These are phyloP conservation scores for Novumbra hubbsi DNA, from an alignment of 2,797 vertebrate genomes.

Conservation along the genomic window DNA sequence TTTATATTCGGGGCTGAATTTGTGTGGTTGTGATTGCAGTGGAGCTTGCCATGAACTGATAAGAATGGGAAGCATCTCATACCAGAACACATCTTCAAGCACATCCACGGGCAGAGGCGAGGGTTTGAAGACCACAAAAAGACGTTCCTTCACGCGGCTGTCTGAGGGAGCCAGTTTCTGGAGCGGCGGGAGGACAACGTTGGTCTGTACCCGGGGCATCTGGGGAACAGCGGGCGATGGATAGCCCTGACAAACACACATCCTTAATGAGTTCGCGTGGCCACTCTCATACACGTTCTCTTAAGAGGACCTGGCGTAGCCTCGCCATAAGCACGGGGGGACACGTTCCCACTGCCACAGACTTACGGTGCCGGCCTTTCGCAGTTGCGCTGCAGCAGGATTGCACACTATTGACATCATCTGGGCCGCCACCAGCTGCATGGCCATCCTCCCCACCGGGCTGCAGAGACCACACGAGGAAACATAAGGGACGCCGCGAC, in stretches of 20 bases:
- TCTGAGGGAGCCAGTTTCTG: slow-evolving; percentile 88
- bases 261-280: background rate
- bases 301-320: too few species aligned
- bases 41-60: too few species aligned
- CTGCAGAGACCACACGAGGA: slow-evolving; percentile 54
- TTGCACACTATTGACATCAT: slow-evolving; percentile 87
- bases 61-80: background rate
- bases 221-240: slow-evolving; percentile 20
- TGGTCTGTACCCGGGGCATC: slow-evolving; percentile 83
- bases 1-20: too few species aligned
- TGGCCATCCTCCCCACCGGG: slow-evolving; percentile 90
- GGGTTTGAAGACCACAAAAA: slow-evolving; percentile 94
- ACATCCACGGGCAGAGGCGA: slow-evolving; percentile 84
- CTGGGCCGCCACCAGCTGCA: slow-evolving; percentile 90
- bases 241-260: slow-evolving; percentile 53
- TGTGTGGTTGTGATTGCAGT: background rate
- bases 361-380: too few species aligned
- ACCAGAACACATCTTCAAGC: slow-evolving; percentile 95
- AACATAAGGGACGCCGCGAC: too few species aligned
- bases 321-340: too few species aligned
- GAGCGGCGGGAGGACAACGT: slow-evolving; percentile 81
- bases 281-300: too few species aligned
- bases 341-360: too few species aligned
- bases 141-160: slow-evolving; percentile 85
- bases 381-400: background rate